These are phyloP conservation scores for Macrotrachela quadricornifera DNA, from an alignment of 1,140 invertebrate genomes.

Conservation along the genomic window DNA sequence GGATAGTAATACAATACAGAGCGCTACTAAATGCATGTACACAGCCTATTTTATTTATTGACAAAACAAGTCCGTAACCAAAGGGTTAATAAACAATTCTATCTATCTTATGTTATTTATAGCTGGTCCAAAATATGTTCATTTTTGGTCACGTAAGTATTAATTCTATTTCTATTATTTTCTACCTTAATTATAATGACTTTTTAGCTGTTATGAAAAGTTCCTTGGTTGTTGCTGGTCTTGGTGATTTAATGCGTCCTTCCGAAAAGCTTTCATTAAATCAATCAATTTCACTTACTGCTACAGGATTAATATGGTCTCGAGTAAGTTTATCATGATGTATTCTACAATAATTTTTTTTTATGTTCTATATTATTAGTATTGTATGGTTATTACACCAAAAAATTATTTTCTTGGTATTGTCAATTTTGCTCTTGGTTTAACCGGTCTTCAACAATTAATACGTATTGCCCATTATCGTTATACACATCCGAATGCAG, in stretches of 20 bases:
- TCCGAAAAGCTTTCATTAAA: slow-evolving; percentile 64
- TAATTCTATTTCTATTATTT: too few relatives aligned
- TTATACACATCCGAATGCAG: too few relatives aligned
- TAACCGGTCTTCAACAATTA: slow-evolving; percentile 59
- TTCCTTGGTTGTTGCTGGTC: slow-evolving; percentile 51
- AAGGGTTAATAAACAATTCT: too few relatives aligned
- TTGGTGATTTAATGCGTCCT: slow-evolving; percentile 69
- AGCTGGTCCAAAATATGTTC: slow-evolving; percentile 73
- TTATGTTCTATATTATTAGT: slow-evolving; percentile 20
- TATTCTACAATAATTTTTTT: too few relatives aligned
- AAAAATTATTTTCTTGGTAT: slow-evolving; percentile 77
- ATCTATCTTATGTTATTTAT: too few relatives aligned
- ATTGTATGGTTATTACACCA: slow-evolving; percentile 75
- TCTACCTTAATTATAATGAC: too few relatives aligned
- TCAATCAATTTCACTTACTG: slow-evolving; percentile 41
- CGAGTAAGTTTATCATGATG: slow-evolving; percentile 18
- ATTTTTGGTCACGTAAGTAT: slow-evolving; percentile 59
- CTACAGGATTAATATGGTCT: slow-evolving; percentile 36
- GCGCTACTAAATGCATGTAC: too few relatives aligned
- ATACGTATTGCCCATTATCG: slow-evolving; percentile 33
- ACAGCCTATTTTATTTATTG: too few relatives aligned
- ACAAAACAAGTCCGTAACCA: too few relatives aligned
- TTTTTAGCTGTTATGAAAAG: slow-evolving; percentile 8
- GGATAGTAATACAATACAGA: too few relatives aligned
- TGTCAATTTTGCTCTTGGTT: slow-evolving; percentile 74